These are phyloP conservation scores for Pissodes strobi DNA, from an alignment of 1,140 invertebrate genomes.

Conservation along the genomic window DNA sequence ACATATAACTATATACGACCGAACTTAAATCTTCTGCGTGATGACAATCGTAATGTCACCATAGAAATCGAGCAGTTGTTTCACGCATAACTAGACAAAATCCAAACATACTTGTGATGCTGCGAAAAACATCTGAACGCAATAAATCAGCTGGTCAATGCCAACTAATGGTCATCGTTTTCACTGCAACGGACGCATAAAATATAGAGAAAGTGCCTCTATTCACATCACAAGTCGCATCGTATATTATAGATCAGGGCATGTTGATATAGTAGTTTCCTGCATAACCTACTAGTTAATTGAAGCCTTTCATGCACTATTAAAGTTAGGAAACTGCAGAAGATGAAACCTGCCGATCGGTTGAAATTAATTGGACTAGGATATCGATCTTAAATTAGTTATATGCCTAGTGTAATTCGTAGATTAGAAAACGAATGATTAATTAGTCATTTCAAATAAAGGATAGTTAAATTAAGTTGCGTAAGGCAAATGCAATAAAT, in stretches of 20 bases:
- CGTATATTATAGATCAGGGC: conserved; percentile 44
- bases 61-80: conserved; percentile 1
- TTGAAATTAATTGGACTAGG: conserved; percentile 15
- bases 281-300: conserved; percentile 27
- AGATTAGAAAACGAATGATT: too few relatives aligned
- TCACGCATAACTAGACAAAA: conserved; percentile 21
- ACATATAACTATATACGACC: too few relatives aligned
- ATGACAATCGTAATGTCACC: too few relatives aligned
- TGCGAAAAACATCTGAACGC: conserved; percentile 6
- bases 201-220: conserved; percentile 45
- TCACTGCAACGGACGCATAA: conserved; percentile 36
- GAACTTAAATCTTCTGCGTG: too few relatives aligned
- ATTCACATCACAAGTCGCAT: conserved; percentile 47
- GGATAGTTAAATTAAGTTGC: too few relatives aligned
- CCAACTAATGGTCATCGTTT: conserved; percentile 44
- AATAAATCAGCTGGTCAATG: conserved; percentile 30
- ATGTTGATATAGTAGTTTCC: conserved; percentile 28
- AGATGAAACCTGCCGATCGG: conserved; percentile 20
- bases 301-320: conserved; percentile 27
- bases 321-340: conserved; percentile 17
- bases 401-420: too few relatives aligned
- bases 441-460: too few relatives aligned
- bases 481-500: too few relatives aligned
- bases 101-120: conserved; percentile 12
- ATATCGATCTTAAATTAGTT: neutral